phyloP scores from a whole-genome alignment of 2,888 invertebrate genomes.

The Lacanobia wlatinum region DNA sequence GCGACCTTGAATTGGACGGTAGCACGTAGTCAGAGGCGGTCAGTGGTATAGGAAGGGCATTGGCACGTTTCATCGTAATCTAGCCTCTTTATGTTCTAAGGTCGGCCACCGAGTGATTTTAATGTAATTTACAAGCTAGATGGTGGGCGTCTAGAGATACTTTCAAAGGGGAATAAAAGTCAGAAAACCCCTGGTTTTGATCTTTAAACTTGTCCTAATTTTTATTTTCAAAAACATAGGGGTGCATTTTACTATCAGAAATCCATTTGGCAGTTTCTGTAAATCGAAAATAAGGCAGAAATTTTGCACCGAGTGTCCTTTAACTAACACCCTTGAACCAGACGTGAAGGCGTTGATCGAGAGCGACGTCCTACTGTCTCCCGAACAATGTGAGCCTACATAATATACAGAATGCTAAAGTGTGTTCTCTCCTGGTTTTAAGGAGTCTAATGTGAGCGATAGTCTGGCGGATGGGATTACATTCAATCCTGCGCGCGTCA shows the following conservation, averaged over 20 bases:
- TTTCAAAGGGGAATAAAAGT: background rate
- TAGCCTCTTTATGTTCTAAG: background rate
- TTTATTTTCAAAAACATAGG: background rate
- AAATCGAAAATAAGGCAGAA: slow-evolving; percentile 7
- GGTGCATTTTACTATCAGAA: background rate
- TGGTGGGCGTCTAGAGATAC: background rate
- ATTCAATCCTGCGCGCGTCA: background rate
- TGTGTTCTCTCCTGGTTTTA: slow-evolving; percentile 12
- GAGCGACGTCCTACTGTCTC: slow-evolving; percentile 9
- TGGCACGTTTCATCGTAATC: background rate
- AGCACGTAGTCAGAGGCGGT: background rate
- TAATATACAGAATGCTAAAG: slow-evolving; percentile 25
- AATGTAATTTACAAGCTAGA: background rate
- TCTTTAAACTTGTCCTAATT: background rate
- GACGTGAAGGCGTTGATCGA: slow-evolving; percentile 15
- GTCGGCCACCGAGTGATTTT: background rate
- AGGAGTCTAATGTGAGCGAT: background rate
- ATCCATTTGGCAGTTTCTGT: background rate
- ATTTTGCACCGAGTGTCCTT: slow-evolving; percentile 5
- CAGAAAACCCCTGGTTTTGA: too few relatives aligned
- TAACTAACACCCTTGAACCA: background rate
- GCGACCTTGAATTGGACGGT: background rate
- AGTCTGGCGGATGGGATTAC: slow-evolving; percentile 5
- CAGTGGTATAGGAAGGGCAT: too few relatives aligned
- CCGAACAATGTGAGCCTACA: slow-evolving; percentile 21